A percentile compares a stretch with the other conserved stretches of the same genome.
phyloP scores from a whole-genome alignment of 2,888 invertebrate genomes.

The Petrolisthes cinctipes region DNA sequence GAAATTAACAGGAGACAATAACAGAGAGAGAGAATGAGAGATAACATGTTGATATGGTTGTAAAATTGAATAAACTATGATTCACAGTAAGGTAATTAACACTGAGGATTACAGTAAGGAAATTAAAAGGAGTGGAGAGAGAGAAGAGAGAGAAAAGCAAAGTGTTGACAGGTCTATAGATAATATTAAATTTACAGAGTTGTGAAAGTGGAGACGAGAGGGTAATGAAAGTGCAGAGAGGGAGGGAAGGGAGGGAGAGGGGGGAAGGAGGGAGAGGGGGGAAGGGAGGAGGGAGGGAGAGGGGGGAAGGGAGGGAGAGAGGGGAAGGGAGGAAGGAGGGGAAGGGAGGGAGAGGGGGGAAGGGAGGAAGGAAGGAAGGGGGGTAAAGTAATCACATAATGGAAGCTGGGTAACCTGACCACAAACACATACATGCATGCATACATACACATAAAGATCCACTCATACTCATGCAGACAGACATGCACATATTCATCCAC shows the following conservation, averaged over 20 bases:
- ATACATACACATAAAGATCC: background rate
- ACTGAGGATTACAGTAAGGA: background rate
- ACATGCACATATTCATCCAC: background rate
- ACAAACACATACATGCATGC: background rate
- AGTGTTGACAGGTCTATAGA: background rate
- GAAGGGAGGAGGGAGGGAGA: background rate
- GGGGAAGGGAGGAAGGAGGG: background rate
- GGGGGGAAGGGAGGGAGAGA: background rate
- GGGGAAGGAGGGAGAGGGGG: background rate
- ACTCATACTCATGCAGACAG: background rate
- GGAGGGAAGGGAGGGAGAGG: background rate
- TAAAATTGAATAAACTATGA: background rate
- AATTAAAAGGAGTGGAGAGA: background rate
- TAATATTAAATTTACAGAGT: background rate
- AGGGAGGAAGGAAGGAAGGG: background rate
- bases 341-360: background rate
- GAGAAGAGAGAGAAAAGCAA: background rate
- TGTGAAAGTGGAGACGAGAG: background rate
- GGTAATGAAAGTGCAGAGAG: background rate
- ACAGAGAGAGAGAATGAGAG: background rate
- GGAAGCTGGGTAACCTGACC: background rate
- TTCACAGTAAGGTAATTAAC: background rate
- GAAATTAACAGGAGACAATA: background rate
- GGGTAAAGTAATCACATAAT: background rate
- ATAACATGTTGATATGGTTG: background rate